Conservation (phyloP, 1,140 invertebrate species). For the Dendrolimus kikuchii region DNA sequence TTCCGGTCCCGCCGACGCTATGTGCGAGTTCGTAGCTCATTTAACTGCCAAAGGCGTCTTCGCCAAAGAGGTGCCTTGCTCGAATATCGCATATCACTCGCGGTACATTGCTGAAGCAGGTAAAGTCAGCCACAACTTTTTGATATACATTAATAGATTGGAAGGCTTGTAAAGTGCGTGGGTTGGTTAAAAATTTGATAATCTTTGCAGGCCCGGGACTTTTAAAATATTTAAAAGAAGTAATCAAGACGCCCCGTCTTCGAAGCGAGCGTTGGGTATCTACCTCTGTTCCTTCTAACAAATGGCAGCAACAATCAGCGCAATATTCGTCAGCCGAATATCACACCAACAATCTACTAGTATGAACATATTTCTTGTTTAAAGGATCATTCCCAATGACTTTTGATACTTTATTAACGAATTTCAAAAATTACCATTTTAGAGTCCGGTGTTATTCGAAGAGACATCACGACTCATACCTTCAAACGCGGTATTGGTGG, state of each 20-base stretch:
- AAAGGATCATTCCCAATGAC: background rate
- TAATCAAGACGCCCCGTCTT: slow-evolving; percentile 59
- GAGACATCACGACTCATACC: slow-evolving; percentile 84
- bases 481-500: slow-evolving; percentile 80
- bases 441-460: slow-evolving; percentile 85
- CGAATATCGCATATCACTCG: slow-evolving; percentile 83
- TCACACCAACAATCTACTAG: too few relatives aligned
- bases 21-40: slow-evolving; percentile 74
- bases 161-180: background rate
- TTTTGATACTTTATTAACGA: background rate
- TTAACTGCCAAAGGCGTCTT: slow-evolving; percentile 79
- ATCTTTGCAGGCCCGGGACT: slow-evolving; percentile 73
- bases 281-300: background rate
- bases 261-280: background rate
- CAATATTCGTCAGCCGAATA: too few relatives aligned
- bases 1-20: slow-evolving; percentile 78
- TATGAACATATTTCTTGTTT: slow-evolving; percentile 6
- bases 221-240: slow-evolving; percentile 77
- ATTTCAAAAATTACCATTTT: background rate
- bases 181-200: background rate
- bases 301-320: too few relatives aligned
- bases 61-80: slow-evolving; percentile 78
- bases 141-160: background rate
- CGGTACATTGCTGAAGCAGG: slow-evolving; percentile 75
- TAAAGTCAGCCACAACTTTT: slow-evolving; percentile 5